Conservation (phyloP, 2,888 invertebrate species). For the Clepsis dumicolana region DNA sequence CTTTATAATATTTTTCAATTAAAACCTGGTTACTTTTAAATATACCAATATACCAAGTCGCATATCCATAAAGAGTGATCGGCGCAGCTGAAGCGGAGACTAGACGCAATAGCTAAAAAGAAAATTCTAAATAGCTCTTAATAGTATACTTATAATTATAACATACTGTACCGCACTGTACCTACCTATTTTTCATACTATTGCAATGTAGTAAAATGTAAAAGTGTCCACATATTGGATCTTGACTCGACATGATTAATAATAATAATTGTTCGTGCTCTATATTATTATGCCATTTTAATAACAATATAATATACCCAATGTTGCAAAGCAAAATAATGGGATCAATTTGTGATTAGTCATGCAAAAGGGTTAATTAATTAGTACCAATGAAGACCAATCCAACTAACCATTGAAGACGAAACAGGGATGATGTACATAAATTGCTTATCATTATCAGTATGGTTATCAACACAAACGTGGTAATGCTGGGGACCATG, state of each 20-base stretch:
- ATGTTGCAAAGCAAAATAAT: conserved; percentile 5
- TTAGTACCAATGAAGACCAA: conserved; percentile 3
- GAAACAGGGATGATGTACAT: no score
- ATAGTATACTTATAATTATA: no score
- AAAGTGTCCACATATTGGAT: neutral
- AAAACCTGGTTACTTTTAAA: no score
- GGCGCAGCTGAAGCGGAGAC: no score
- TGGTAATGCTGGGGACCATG: neutral
- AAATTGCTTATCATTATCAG: no score
- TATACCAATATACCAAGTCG: no score
- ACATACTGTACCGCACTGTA: no score
- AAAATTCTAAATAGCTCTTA: no score
- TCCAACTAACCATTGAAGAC: neutral
- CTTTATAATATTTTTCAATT: no score
- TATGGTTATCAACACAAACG: neutral
- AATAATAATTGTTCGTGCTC: neutral
- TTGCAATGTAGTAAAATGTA: neutral
- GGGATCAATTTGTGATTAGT: conserved; percentile 35
- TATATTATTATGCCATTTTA: neutral
- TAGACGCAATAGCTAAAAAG: no score
- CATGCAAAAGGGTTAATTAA: conserved; percentile 8
- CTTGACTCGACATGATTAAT: neutral
- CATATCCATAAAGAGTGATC: neutral
- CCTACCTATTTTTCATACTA: neutral
- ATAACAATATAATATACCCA: neutral